These are phyloP conservation scores for Silurus aristotelis DNA, from an alignment of 2,797 vertebrate species.

Conservation along the genomic window DNA sequence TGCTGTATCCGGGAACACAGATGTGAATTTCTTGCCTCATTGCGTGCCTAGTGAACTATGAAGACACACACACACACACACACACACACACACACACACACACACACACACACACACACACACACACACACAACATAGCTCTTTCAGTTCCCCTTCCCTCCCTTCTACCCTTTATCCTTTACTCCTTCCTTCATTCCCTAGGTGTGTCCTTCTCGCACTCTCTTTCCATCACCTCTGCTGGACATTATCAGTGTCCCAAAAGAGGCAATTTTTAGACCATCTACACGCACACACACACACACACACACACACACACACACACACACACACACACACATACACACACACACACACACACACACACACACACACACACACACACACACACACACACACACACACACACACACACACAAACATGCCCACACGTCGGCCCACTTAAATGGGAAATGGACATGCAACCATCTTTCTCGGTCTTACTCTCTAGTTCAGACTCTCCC, in stretches of 20 bases:
- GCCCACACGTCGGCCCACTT: not conserved
- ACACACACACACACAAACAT: not conserved
- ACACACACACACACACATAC: not conserved
- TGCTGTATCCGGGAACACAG: conserved; percentile 46
- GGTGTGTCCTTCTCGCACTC: conserved; percentile 10
- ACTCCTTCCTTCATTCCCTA: not conserved
- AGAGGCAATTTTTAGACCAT: conserved; percentile 44
- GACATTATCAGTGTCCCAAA: conserved; percentile 10
- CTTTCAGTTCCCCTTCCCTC: conserved; percentile 26
- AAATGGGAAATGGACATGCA: conserved; percentile 42
- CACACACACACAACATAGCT: not conserved
- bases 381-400: conserved; percentile 1
- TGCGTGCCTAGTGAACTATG: conserved; percentile 47
- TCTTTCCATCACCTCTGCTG: conserved; percentile 23
- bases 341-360: conserved; percentile 3
- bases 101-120: conserved; percentile 24
- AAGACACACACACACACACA: conserved; percentile 11
- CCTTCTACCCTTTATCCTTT: not conserved
- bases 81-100: conserved; percentile 17
- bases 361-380: not conserved
- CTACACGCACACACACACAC: not conserved
- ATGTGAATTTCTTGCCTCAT: conserved; percentile 52
- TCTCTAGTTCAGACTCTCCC: conserved; percentile 20
- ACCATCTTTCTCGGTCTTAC: conserved; percentile 11
- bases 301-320: conserved; percentile 7